Percentiles rank a stretch among this genome's conserved stretches.
phyloP scores from a whole-genome alignment of 1,140 invertebrate species.

The Melanaphis sacchari region DNA sequence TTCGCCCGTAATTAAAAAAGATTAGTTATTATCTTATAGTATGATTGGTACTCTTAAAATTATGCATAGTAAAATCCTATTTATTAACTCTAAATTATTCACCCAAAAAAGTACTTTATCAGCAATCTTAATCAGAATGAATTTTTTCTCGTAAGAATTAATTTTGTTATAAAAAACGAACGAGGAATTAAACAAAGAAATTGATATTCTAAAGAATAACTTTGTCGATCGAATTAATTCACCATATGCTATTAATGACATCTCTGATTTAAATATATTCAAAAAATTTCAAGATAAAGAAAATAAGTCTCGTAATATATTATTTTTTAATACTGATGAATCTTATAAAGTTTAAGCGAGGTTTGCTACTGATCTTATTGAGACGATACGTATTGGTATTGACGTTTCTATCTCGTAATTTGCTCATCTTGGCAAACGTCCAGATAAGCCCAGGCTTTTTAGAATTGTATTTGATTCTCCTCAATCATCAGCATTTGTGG shows the following conservation, averaged over 20 bases:
- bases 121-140: not conserved
- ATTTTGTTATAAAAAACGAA: slow-evolving; percentile 8
- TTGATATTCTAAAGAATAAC: not conserved
- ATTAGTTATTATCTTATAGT: not conserved
- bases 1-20: not conserved
- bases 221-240: not conserved
- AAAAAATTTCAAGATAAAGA: slow-evolving; percentile 32
- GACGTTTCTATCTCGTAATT: too few species aligned
- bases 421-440: too few species aligned
- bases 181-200: not conserved
- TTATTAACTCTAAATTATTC: not conserved
- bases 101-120: not conserved
- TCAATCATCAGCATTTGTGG: too few species aligned
- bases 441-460: too few species aligned
- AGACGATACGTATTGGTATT: not conserved
- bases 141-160: not conserved
- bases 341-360: not conserved
- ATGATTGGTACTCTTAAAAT: slow-evolving; percentile 9
- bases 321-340: slow-evolving; percentile 17
- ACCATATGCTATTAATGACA: not conserved
- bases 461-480: too few species aligned
- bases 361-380: slow-evolving; percentile 28
- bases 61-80: not conserved
- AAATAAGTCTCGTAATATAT: slow-evolving; percentile 27
- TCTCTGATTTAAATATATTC: not conserved